These are phyloP conservation scores for Ophion slaviceki DNA, from an alignment of 2,888 invertebrate genomes.

Conservation along the genomic window DNA sequence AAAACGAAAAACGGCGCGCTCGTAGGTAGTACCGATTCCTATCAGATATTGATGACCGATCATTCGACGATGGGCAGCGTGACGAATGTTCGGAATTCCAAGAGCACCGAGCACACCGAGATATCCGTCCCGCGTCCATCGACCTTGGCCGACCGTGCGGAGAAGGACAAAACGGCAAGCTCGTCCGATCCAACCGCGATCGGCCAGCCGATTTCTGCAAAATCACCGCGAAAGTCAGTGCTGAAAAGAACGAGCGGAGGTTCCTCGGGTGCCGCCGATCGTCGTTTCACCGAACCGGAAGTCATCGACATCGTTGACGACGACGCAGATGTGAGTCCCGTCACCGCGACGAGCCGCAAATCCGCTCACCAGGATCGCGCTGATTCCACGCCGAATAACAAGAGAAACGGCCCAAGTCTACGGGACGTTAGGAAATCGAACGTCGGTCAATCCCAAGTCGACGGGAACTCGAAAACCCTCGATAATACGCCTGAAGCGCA, in stretches of 20 bases:
- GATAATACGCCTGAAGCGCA: neutral
- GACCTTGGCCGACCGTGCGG: neutral
- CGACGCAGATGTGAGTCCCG: neutral
- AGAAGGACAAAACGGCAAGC: neutral
- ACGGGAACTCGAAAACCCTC: neutral
- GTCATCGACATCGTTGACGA: slow-evolving; percentile 56
- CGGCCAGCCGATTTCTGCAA: neutral
- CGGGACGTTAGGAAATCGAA: neutral
- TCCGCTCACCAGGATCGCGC: neutral
- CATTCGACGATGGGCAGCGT: slow-evolving; percentile 17
- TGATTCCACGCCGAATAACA: neutral
- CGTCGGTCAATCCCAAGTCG: neutral
- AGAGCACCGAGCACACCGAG: neutral
- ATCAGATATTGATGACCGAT: slow-evolving; percentile 30
- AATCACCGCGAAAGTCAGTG: neutral
- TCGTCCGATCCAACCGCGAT: neutral
- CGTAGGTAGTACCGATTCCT: slow-evolving; percentile 11
- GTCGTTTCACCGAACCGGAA: slow-evolving; percentile 21
- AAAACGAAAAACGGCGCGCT: neutral
- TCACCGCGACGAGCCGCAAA: neutral
- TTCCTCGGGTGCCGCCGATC: neutral
- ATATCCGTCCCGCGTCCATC: neutral
- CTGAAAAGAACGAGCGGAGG: neutral
- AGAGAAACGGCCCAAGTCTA: neutral
- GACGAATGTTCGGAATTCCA: slow-evolving; percentile 4